phyloP scores from a whole-genome alignment of 2,888 invertebrate species.

The Craniophora ligustri region DNA sequence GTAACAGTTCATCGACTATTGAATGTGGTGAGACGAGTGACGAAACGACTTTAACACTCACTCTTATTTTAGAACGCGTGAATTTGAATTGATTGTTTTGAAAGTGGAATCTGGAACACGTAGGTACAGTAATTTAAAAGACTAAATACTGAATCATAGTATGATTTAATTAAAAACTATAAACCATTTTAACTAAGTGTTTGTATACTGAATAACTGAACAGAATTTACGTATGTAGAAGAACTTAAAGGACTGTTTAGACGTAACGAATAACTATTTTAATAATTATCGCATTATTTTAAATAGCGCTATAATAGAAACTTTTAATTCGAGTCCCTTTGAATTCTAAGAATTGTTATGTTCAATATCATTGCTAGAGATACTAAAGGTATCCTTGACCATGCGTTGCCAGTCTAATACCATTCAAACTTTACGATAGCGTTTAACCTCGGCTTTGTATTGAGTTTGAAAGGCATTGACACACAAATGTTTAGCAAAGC shows the following conservation, averaged over 20 bases:
- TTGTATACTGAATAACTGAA: no score
- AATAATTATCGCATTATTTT: no score
- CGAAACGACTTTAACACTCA: conserved; percentile 57
- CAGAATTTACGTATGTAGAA: no score
- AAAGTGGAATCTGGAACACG: not conserved
- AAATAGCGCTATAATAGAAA: no score
- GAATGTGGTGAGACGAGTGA: conserved; percentile 61
- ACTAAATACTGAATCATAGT: no score
- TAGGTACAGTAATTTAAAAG: not conserved
- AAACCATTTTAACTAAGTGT: no score
- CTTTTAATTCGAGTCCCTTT: no score
- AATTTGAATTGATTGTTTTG: conserved; percentile 2
- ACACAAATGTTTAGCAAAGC: not conserved
- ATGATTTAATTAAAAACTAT: no score
- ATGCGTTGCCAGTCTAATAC: conserved; percentile 29
- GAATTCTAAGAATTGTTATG: not conserved
- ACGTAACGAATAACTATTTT: no score
- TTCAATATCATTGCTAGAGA: conserved; percentile 15
- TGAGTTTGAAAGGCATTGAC: conserved; percentile 38
- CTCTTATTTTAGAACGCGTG: conserved; percentile 28
- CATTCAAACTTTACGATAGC: conserved; percentile 33
- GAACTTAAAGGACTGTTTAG: no score
- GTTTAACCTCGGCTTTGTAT: conserved; percentile 30
- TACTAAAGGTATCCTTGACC: conserved; percentile 29
- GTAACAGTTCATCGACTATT: conserved; percentile 63